Evolutionary conservation across 2,113 vertebrate species (phyloP).

Genomic region (Glaucomys volans): DNA sequence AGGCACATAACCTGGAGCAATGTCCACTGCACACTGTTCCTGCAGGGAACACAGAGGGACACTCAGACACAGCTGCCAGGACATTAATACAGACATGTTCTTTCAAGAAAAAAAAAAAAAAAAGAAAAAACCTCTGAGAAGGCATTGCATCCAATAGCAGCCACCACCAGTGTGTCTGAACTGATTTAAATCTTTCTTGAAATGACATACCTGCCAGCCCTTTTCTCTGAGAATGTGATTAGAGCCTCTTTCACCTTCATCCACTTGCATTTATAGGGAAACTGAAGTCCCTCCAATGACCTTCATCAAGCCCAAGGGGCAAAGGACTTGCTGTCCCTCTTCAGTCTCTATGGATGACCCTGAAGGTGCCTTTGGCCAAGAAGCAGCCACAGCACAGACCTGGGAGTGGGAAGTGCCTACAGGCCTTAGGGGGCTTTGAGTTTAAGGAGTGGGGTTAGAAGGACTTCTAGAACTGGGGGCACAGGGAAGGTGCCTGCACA

Average conservation of each 20-base stretch:
- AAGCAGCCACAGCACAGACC: neutral
- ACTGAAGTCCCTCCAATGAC: no score
- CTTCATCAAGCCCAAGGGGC: neutral
- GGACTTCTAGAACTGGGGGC: no score
- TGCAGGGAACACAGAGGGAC: constrained; percentile 49
- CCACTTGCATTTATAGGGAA: neutral
- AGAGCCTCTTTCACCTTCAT: neutral
- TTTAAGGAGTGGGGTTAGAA: neutral
- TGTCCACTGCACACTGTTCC: constrained; percentile 86
- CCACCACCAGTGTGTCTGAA: no score
- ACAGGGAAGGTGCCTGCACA: neutral
- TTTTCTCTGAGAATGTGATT: neutral
- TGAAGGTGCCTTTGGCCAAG: rapidly evolving
- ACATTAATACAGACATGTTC: rapidly evolving
- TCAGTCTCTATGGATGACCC: neutral
- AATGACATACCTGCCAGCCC: rapidly evolving
- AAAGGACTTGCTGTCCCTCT: neutral
- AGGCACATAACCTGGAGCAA: constrained; percentile 81
- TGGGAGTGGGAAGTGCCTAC: neutral
- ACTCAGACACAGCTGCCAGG: neutral
- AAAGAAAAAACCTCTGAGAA: neutral
- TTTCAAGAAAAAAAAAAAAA: neutral
- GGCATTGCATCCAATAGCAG: neutral
- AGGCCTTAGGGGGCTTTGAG: neutral
- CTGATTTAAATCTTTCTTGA: neutral